phyloP scores from a whole-genome alignment of 2,888 invertebrate genomes.

The Atherix ibis region DNA sequence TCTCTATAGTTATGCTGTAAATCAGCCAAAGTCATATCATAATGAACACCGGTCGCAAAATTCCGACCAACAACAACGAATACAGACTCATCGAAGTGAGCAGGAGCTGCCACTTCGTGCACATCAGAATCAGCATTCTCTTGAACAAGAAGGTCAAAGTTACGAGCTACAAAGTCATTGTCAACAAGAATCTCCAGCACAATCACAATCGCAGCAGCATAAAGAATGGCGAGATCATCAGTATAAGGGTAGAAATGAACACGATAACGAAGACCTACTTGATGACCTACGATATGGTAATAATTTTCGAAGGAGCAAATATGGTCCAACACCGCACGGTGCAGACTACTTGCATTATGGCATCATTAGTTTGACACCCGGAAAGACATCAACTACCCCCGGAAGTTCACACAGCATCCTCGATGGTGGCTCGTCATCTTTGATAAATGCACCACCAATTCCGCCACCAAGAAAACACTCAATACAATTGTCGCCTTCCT shows the following conservation, averaged over 20 bases:
- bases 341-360: conserved; percentile 1
- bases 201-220: background rate
- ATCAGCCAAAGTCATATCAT: conserved; percentile 12
- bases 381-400: background rate
- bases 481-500: no score
- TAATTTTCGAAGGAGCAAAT: conserved; percentile 2
- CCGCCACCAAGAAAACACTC: no score
- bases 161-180: background rate
- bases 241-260: background rate
- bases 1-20: conserved; percentile 14
- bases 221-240: no score
- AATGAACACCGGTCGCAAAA: conserved; percentile 8
- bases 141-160: background rate
- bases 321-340: background rate
- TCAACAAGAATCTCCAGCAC: conserved; percentile 1
- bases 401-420: no score
- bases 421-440: background rate
- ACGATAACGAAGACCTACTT: background rate
- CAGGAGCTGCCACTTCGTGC: background rate
- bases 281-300: conserved; percentile 2
- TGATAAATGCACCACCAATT: background rate
- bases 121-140: background rate
- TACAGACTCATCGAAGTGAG: background rate
- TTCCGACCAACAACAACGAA: conserved; percentile 1
- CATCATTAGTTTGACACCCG: background rate